Percentiles rank a stretch among this genome's conserved stretches.
Evolutionary conservation across 2,888 invertebrate species (phyloP).

Genomic region (Nomada fabriciana): DNA sequence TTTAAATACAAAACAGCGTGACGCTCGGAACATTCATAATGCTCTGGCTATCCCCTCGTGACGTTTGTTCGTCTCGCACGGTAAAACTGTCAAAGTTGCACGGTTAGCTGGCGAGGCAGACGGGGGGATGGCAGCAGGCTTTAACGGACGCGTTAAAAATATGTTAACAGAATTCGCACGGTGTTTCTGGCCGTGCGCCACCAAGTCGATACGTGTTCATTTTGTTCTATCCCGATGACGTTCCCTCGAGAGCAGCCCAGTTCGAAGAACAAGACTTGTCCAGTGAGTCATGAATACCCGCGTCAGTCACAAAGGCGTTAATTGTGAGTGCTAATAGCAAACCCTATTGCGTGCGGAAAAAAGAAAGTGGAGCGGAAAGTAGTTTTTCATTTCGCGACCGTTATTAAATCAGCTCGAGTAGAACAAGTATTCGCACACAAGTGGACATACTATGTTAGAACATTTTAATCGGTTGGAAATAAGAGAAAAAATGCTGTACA

Average conservation of each 20-base stretch:
- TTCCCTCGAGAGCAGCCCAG: constrained; percentile 12
- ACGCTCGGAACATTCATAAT: constrained; percentile 23
- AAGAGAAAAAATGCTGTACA: no score
- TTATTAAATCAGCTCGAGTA: no score
- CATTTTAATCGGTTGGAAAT: no score
- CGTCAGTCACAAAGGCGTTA: no score
- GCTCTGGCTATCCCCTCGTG: constrained; percentile 15
- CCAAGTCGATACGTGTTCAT: constrained; percentile 12
- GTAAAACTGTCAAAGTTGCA: constrained; percentile 54
- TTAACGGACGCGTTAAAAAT: constrained; percentile 60
- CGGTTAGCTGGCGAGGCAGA: constrained; percentile 3
- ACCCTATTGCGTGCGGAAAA: neutral
- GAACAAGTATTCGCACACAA: no score
- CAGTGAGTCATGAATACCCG: neutral
- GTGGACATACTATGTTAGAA: no score
- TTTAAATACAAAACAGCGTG: constrained; percentile 41
- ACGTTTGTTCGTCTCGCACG: constrained; percentile 34
- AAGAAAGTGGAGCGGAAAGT: no score
- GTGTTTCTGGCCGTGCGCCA: constrained; percentile 61
- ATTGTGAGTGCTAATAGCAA: neutral
- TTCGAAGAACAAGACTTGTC: constrained; percentile 2
- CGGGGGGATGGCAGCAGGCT: neutral
- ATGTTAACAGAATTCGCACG: constrained; percentile 46
- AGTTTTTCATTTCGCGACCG: no score
- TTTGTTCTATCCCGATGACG: constrained; percentile 26